These are phyloP conservation scores for Istiophorus platypterus DNA, from an alignment of 2,113 vertebrate species.

Conservation along the genomic window DNA sequence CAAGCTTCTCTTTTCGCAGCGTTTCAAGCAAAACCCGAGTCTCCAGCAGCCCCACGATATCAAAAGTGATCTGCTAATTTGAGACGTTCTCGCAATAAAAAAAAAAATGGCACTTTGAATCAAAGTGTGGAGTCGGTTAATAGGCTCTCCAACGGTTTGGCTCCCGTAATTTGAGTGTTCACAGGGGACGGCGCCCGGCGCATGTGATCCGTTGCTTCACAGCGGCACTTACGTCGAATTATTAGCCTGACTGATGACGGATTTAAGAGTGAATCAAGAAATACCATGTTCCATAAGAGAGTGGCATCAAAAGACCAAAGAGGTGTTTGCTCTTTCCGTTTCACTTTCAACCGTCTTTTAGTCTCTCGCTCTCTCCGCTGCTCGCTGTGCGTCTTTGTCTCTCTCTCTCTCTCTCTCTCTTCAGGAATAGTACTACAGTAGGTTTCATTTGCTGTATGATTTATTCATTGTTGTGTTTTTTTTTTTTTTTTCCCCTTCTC, in stretches of 20 bases:
- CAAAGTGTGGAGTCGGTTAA: constrained; percentile 62
- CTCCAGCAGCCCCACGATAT: constrained; percentile 24
- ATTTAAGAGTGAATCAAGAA: constrained; percentile 78
- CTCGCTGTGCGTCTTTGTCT: constrained; percentile 21
- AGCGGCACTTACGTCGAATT: constrained; percentile 58
- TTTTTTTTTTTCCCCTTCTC: constrained; percentile 77
- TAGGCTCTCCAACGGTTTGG: constrained; percentile 63
- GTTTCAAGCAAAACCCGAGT: constrained; percentile 29
- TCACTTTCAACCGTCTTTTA: constrained; percentile 66
- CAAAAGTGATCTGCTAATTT: constrained; percentile 62
- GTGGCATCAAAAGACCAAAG: constrained; percentile 77
- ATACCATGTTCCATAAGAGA: constrained; percentile 73
- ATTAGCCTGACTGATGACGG: constrained; percentile 75
- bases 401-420: constrained; percentile 36
- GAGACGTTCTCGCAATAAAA: constrained; percentile 49
- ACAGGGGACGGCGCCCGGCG: constrained; percentile 55
- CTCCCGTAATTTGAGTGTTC: constrained; percentile 63
- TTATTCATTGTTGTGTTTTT: constrained; percentile 84
- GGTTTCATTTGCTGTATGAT: constrained; percentile 77
- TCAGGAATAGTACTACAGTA: constrained; percentile 66
- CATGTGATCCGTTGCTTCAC: constrained; percentile 72
- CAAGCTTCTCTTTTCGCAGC: constrained; percentile 1
- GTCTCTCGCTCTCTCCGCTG: constrained; percentile 27
- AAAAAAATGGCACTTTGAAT: constrained; percentile 61
- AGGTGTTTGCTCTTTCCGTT: constrained; percentile 67